Evolutionary conservation across 2,888 invertebrate species (phyloP).

Genomic region (Pyrgus malvae): DNA sequence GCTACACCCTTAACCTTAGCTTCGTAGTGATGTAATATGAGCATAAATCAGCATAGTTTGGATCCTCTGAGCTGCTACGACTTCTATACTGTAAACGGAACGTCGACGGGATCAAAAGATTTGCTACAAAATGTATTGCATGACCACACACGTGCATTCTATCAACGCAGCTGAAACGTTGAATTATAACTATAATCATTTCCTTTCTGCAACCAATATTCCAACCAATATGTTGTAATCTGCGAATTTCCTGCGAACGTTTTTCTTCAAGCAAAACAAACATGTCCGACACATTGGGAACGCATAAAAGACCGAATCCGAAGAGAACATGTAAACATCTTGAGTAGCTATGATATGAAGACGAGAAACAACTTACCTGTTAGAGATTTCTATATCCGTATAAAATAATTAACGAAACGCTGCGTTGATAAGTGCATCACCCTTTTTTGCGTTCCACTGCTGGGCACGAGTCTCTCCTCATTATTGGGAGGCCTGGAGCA

Average conservation of each 20-base stretch:
- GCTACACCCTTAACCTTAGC: conserved; percentile 23
- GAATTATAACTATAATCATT: conserved; percentile 51
- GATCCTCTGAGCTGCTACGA: conserved; percentile 25
- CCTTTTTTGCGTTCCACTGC: no score
- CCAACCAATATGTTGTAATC: conserved; percentile 47
- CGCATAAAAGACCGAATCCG: conserved; percentile 24
- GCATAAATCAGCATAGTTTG: conserved; percentile 43
- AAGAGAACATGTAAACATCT: conserved; percentile 14
- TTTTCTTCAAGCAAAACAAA: conserved; percentile 33
- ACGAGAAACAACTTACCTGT: conserved; percentile 20
- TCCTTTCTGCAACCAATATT: conserved; percentile 48
- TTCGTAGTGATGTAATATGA: conserved; percentile 34
- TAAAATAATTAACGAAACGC: no score
- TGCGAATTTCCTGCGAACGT: conserved; percentile 37
- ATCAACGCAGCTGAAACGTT: conserved; percentile 39
- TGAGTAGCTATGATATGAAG: conserved; percentile 18
- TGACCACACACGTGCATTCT: conserved; percentile 45
- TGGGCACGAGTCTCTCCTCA: no score
- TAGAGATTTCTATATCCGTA: no score
- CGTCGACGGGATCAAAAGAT: conserved; percentile 52
- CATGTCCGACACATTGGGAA: conserved; percentile 31
- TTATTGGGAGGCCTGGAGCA: no score
- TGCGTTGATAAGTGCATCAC: no score
- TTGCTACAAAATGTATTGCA: conserved; percentile 43
- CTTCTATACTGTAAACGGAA: conserved; percentile 36